A percentile compares a stretch with the other conserved stretches of the same genome.
Evolutionary conservation across 2,888 invertebrate genomes (phyloP).

Genomic region (Herminia tarsipennalis): DNA sequence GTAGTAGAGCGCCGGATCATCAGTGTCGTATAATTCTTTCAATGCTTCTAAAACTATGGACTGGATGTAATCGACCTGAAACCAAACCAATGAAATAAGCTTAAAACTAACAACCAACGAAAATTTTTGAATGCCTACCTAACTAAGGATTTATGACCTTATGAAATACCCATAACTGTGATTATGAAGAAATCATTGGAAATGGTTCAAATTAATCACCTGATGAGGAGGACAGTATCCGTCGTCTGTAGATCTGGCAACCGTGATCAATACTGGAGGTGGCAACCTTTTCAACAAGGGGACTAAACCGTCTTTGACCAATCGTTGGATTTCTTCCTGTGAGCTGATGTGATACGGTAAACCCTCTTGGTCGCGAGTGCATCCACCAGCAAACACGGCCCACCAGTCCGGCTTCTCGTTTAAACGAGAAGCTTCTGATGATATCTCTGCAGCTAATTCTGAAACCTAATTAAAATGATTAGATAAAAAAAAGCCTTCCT

Average conservation of each 20-base stretch:
- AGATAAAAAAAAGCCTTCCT: background rate
- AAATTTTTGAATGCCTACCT: background rate
- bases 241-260: constrained; percentile 94
- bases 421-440: constrained; percentile 79
- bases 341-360: constrained; percentile 94
- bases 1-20: constrained; percentile 80
- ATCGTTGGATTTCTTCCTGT: constrained; percentile 87
- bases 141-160: too few relatives aligned
- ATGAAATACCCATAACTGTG: too few relatives aligned
- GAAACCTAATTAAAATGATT: constrained; percentile 70
- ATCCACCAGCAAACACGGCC: constrained; percentile 93
- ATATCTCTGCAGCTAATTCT: constrained; percentile 78
- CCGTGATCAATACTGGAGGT: constrained; percentile 88
- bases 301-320: constrained; percentile 86
- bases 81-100: too few relatives aligned
- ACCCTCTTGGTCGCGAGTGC: constrained; percentile 94
- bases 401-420: constrained; percentile 91
- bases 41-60: constrained; percentile 87
- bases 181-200: background rate
- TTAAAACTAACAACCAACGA: too few relatives aligned
- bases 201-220: constrained; percentile 46
- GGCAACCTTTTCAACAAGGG: constrained; percentile 86
- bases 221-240: constrained; percentile 95
- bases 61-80: constrained; percentile 92
- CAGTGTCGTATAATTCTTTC: constrained; percentile 78